A percentile compares a stretch with the other conserved stretches of the same genome.
These are phyloP conservation scores for Antechinus stuartii DNA, from an alignment of 2,113 vertebrate species.

Conservation along the genomic window DNA sequence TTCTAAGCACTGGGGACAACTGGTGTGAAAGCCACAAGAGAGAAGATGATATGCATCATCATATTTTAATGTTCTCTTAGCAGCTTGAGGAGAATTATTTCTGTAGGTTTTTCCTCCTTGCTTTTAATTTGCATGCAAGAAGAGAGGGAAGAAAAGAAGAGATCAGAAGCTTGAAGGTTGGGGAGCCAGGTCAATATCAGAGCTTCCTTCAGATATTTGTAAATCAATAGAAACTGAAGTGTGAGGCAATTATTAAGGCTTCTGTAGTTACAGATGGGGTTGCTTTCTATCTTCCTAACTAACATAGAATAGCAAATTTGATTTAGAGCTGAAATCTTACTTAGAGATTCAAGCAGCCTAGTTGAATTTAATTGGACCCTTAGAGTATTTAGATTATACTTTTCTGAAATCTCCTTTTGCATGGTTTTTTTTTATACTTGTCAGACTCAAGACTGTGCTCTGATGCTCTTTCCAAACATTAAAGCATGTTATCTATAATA, in stretches of 20 bases:
- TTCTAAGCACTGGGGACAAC: not conserved
- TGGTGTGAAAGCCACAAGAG: not conserved
- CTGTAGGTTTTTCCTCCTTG: conserved; percentile 38
- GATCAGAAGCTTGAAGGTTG: not conserved
- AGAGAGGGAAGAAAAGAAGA: conserved; percentile 42
- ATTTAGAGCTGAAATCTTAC: not conserved
- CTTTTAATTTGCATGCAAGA: conserved; percentile 43
- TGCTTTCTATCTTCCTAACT: not conserved
- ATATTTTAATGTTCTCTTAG: not conserved
- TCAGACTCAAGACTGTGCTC: not conserved
- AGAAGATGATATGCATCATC: not conserved
- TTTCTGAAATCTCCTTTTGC: not conserved
- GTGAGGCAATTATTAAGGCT: not conserved
- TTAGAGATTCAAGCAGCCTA: not conserved
- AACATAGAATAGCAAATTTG: not conserved
- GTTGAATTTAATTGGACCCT: not conserved
- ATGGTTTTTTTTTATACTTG: not conserved
- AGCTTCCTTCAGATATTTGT: conserved; percentile 15
- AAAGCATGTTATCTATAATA: not conserved
- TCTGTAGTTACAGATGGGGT: conserved; percentile 30
- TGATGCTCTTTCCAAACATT: not conserved
- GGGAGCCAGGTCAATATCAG: conserved; percentile 23
- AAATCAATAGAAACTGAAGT: conserved; percentile 53
- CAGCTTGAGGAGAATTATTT: conserved; percentile 13
- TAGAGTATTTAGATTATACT: not conserved